phyloP scores from a whole-genome alignment of 2,113 vertebrate genomes.

The Vombatus ursinus region DNA sequence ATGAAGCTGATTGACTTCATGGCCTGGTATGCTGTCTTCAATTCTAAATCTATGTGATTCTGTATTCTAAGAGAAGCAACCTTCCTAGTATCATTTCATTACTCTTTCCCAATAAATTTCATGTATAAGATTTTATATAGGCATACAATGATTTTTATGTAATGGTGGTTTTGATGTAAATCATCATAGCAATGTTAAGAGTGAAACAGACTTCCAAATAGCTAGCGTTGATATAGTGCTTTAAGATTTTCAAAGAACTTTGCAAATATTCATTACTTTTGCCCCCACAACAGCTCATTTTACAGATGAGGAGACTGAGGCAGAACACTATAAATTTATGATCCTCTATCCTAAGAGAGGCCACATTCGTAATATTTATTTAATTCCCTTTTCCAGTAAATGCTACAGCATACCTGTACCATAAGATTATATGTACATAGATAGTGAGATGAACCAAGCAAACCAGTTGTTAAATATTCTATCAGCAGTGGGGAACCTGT shows the following conservation, averaged over 20 bases:
- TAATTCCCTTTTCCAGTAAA: neutral
- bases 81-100: neutral
- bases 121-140: neutral
- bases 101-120: neutral
- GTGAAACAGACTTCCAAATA: neutral
- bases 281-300: neutral
- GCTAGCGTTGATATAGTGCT: neutral
- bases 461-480: neutral
- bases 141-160: neutral
- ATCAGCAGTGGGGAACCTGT: too few species aligned
- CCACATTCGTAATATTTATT: neutral
- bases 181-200: neutral
- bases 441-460: neutral
- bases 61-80: neutral
- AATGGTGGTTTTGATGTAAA: neutral
- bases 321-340: neutral
- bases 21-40: neutral
- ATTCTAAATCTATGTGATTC: neutral
- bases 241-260: neutral
- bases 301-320: neutral
- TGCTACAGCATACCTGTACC: neutral
- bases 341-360: neutral
- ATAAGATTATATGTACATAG: neutral
- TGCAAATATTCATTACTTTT: neutral
- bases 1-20: neutral